Conservation (phyloP, 2,797 vertebrate species). For the Serranus cabrilla region DNA sequence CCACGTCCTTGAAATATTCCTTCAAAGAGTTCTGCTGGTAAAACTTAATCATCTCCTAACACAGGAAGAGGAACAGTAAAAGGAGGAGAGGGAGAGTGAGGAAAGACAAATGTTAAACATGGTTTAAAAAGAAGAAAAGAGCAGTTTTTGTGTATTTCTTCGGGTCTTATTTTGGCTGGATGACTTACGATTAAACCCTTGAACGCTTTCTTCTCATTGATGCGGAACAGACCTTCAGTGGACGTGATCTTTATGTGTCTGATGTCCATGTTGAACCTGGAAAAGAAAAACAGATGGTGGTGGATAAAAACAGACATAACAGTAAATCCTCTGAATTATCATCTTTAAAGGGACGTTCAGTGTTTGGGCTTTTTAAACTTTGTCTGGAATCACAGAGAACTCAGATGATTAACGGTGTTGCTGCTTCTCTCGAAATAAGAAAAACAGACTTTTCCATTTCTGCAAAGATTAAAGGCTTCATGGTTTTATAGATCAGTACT, state of each 20-base stretch:
- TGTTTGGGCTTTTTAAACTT: not conserved
- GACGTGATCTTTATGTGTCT: constrained; percentile 94
- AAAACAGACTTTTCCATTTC: constrained; percentile 29
- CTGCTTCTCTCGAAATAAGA: not conserved
- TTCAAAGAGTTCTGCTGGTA: constrained; percentile 92
- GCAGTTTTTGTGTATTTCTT: not conserved
- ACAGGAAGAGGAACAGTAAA: not conserved
- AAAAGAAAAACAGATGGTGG: constrained; percentile 1
- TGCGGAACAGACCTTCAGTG: constrained; percentile 89
- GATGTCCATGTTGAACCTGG: constrained; percentile 91
- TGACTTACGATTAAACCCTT: constrained; percentile 89
- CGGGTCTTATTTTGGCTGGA: not conserved
- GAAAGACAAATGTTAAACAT: not conserved
- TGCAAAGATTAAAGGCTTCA: constrained; percentile 2
- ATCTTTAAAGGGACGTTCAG: not conserved
- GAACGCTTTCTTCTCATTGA: constrained; percentile 96
- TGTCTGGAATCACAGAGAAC: not conserved
- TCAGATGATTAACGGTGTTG: not conserved
- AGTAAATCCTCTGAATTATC: not conserved
- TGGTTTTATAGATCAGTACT: not conserved
- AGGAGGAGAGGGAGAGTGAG: not conserved
- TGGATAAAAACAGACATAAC: not conserved
- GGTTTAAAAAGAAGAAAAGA: constrained; percentile 2
- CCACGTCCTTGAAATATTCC: constrained; percentile 93
- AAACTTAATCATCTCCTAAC: constrained; percentile 92